A percentile compares a stretch with the other conserved stretches of the same genome.
phyloP scores from a whole-genome alignment of 2,113 vertebrate species.

The Pao palembangensis region DNA sequence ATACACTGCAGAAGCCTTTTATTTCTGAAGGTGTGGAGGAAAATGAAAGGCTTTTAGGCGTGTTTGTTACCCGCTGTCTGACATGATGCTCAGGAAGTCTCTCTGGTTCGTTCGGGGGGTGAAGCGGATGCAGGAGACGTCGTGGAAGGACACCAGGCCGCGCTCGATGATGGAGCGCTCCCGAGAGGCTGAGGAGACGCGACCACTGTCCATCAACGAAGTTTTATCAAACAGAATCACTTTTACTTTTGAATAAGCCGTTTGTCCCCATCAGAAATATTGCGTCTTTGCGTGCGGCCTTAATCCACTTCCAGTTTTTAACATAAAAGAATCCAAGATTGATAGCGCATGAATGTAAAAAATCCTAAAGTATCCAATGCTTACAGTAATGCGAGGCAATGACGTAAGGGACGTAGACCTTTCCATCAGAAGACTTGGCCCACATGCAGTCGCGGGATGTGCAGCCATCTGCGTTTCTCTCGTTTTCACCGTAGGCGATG shows the following conservation, averaged over 20 bases:
- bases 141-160: conserved; percentile 57
- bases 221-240: too few species aligned
- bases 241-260: too few species aligned
- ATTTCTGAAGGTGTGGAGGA: too few species aligned
- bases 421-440: conserved; percentile 50
- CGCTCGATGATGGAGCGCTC: conserved; percentile 60
- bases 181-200: conserved; percentile 50
- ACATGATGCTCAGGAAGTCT: conserved; percentile 57
- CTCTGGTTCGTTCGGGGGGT: conserved; percentile 41
- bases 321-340: too few species aligned
- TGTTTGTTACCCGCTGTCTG: conserved; percentile 56
- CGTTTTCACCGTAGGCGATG: conserved; percentile 52
- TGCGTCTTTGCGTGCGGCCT: background rate
- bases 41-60: conserved; percentile 1
- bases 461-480: conserved; percentile 69
- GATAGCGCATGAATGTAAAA: too few species aligned
- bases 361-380: background rate
- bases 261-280: background rate
- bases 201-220: too few species aligned
- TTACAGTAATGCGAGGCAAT: conserved; percentile 61
- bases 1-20: too few species aligned
- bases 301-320: background rate
- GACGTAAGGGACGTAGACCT: conserved; percentile 58
- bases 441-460: conserved; percentile 63
- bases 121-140: conserved; percentile 69